Evolutionary conservation across 2,888 invertebrate species (phyloP).

Genomic region (Oxyteleia sp.): DNA sequence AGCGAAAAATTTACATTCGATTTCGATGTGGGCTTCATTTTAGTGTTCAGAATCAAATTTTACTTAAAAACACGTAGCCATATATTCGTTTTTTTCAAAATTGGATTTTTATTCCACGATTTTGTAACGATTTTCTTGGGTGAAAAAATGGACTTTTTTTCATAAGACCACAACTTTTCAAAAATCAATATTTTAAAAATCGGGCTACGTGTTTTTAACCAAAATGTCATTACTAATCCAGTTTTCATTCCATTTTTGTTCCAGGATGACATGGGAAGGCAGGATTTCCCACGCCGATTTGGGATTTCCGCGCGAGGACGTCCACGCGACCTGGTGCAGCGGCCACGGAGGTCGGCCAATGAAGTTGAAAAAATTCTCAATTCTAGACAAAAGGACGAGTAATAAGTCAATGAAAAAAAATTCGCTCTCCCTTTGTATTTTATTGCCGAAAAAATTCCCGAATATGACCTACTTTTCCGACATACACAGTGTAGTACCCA

Average conservation of each 20-base stretch:
- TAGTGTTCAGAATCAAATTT: conserved; percentile 24
- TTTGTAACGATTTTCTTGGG: conserved; percentile 29
- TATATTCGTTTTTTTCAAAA: no score
- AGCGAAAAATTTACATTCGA: conserved; percentile 14
- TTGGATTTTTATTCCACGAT: conserved; percentile 33
- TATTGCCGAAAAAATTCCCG: conserved; percentile 12
- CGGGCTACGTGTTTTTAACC: conserved; percentile 17
- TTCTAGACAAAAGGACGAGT: conserved; percentile 4
- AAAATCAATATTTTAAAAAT: conserved; percentile 11
- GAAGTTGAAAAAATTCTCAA: neutral
- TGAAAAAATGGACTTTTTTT: conserved; percentile 32
- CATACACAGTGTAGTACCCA: no score
- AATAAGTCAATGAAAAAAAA: conserved; percentile 8
- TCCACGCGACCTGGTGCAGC: no score
- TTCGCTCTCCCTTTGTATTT: conserved; percentile 11
- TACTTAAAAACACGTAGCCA: no score
- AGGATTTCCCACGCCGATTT: neutral
- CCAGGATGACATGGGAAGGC: conserved; percentile 10
- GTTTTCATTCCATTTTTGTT: conserved; percentile 9
- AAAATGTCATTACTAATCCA: conserved; percentile 6
- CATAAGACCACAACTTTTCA: conserved; percentile 19
- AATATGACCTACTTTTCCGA: conserved; percentile 15
- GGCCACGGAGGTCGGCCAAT: conserved; percentile 11
- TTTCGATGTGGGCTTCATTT: conserved; percentile 11
- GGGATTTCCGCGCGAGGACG: conserved; percentile 1